phyloP scores from a whole-genome alignment of 1,140 invertebrate species.

The Meloidogyne chitwoodi region DNA sequence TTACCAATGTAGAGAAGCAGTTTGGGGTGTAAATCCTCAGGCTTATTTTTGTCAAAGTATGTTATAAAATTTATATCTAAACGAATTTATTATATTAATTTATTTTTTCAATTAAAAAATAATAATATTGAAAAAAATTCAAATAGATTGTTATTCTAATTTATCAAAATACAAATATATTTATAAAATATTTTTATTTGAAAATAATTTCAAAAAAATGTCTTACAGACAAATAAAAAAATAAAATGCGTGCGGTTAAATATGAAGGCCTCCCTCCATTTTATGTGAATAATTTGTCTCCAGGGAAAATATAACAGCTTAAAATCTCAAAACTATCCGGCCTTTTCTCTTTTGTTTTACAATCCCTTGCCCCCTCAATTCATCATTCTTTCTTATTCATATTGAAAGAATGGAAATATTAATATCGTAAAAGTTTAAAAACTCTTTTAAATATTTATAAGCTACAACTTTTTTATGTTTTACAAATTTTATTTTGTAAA shows the following conservation, averaged over 20 bases:
- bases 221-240: neutral
- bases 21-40: conserved; percentile 75
- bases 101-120: no score
- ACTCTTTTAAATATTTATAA: neutral
- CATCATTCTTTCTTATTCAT: neutral
- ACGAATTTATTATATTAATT: no score
- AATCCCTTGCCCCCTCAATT: neutral
- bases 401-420: neutral
- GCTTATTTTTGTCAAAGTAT: conserved; percentile 57
- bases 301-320: neutral
- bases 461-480: neutral
- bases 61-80: conserved; percentile 11
- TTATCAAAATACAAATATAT: neutral
- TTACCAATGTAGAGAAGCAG: conserved; percentile 82
- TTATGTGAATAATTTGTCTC: neutral
- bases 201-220: neutral
- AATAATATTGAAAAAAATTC: neutral
- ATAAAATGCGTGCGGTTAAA: neutral
- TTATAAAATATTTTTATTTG: neutral
- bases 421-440: neutral
- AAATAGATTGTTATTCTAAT: neutral
- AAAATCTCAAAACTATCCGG: neutral
- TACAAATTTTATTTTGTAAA: neutral
- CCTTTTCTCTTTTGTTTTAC: neutral
- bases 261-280: neutral